Evolutionary conservation across 1,140 invertebrate species (phyloP), one percentile per base, ranked within the genome.

Genomic region (Matsumurasca onukii): DNA sequence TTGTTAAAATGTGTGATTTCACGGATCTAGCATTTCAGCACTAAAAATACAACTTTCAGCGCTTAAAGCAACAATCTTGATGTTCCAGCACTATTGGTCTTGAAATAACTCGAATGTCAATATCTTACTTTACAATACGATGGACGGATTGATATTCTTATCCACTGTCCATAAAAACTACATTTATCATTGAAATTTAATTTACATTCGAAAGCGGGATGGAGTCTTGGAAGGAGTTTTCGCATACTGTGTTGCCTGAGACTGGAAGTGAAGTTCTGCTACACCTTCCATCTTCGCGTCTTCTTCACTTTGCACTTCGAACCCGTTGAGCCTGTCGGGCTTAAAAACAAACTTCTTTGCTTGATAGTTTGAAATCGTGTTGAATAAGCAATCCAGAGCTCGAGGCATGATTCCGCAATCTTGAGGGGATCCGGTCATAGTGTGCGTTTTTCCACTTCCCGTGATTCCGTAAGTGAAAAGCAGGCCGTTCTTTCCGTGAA

Each of bases 391-490:
- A 80, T 98, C 93, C 2, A 98, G 82, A 78, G 89, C 92, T 48
- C 96, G 84, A 0, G 85, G 85, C 62, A 89, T 79, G 34, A 89
- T 81, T n/a, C 87, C 88, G 51, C 80, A 81, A 75, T 88, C 82
- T 52, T 82, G 73, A n/a, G 81, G 79, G n/a, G 72, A 51, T 45
- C 59, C 95, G 12, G 90, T 94, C 91, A 99, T 97, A 1, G 96
- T 98, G 76, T 89, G 95, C 0, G 97, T 98, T 82, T 99, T 94
- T 0, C 97, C 97, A 71, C 95, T 98, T 0, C 94, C 94, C 2
- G 97, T 98, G 1, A 98, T 93, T 25, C 97, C 97, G 79, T 99
- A 98, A 0, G 95, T 94, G 77, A 98, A 98, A 3, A 99, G 79
- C 24, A 97, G 81, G 45, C 91, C 92, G 84, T 98, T 98, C 79